These are phyloP conservation scores for Silvanus unidentatus DNA, from an alignment of 2,888 invertebrate species.

Conservation along the genomic window DNA sequence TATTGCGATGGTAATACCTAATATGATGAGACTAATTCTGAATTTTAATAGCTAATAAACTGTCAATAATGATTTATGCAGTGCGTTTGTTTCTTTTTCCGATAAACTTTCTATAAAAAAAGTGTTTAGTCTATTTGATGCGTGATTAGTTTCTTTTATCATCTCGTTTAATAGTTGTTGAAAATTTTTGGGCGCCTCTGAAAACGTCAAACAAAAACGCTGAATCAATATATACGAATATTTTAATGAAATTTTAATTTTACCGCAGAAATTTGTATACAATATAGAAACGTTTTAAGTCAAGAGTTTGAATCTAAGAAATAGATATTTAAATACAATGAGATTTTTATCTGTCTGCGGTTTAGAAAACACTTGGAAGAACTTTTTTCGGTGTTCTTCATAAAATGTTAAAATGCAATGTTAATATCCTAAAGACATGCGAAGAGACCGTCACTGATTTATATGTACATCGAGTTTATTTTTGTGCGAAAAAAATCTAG, in stretches of 20 bases:
- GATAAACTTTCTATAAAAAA: too few relatives aligned
- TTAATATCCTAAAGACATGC: background rate
- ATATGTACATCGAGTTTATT: too few relatives aligned
- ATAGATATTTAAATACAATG: conserved; percentile 31
- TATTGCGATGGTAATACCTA: too few relatives aligned
- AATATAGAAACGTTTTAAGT: conserved; percentile 2
- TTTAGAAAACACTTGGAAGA: conserved; percentile 1
- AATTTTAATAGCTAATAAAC: too few relatives aligned
- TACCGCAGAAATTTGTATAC: conserved; percentile 2
- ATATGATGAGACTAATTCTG: too few relatives aligned
- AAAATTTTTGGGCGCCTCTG: too few relatives aligned
- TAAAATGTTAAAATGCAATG: background rate
- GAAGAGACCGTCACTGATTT: too few relatives aligned
- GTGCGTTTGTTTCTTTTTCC: too few relatives aligned
- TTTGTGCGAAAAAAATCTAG: background rate
- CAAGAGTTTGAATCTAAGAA: conserved; percentile 19
- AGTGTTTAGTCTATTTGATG: too few relatives aligned
- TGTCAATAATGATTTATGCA: too few relatives aligned
- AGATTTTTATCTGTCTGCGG: conserved; percentile 23
- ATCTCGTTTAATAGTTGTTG: too few relatives aligned
- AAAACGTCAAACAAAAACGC: background rate
- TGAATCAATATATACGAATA: background rate
- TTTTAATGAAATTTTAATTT: background rate
- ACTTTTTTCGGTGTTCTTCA: background rate
- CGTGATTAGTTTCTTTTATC: too few relatives aligned